Percentiles rank a stretch among this genome's conserved stretches.
These are phyloP conservation scores for Mobula hypostoma DNA, from an alignment of 2,113 vertebrate species.

Conservation along the genomic window DNA sequence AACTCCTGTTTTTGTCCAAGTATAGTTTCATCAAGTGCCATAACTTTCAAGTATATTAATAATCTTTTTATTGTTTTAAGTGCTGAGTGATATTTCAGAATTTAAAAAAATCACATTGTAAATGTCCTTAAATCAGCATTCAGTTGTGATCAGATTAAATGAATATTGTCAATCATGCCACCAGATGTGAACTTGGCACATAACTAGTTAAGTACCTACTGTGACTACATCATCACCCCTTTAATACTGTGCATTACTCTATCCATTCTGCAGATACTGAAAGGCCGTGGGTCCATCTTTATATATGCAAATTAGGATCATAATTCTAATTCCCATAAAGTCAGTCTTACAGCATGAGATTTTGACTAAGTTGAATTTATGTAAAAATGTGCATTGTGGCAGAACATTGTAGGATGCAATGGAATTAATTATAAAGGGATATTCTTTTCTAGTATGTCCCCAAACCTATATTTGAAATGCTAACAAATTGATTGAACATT, in stretches of 20 bases:
- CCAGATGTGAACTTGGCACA: neutral
- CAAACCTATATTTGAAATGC: neutral
- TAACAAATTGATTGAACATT: neutral
- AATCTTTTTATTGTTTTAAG: neutral
- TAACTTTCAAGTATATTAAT: neutral
- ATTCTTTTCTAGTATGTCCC: neutral
- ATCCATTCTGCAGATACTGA: neutral
- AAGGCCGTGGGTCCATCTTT: neutral
- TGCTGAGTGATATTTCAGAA: neutral
- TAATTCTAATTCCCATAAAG: neutral
- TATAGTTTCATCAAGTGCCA: neutral
- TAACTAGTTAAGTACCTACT: neutral
- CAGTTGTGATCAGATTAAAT: neutral
- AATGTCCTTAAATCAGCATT: neutral
- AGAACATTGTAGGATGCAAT: neutral
- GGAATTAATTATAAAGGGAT: neutral
- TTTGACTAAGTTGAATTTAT: neutral
- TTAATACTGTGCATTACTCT: neutral
- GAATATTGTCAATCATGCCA: neutral
- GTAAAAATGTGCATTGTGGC: neutral
- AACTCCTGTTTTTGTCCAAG: neutral
- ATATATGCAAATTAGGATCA: neutral
- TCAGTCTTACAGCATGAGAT: too few species aligned
- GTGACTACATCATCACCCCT: neutral
- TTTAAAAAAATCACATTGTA: neutral